Evolutionary conservation across 1,140 invertebrate species (phyloP).

Genomic region (Yoshiicerus persimilis): DNA sequence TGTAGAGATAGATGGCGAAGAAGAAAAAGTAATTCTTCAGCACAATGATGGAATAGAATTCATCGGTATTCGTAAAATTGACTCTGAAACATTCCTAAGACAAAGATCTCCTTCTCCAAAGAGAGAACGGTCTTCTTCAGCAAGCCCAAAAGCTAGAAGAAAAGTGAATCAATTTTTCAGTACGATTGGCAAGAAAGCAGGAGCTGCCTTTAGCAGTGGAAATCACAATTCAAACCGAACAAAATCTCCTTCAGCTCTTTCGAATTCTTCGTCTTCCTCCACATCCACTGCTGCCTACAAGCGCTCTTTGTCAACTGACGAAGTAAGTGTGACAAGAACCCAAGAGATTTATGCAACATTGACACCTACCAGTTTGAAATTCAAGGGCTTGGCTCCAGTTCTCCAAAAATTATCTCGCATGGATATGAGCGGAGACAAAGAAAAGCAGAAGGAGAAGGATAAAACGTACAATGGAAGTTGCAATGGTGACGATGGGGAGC

Average conservation of each 20-base stretch:
- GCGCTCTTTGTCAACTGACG: conserved; percentile 42
- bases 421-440: conserved; percentile 15
- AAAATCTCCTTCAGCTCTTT: conserved; percentile 29
- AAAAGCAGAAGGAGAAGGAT: conserved; percentile 18
- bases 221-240: background rate
- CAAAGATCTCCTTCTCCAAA: conserved; percentile 41
- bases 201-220: conserved; percentile 43
- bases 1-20: conserved; percentile 33
- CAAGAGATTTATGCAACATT: conserved; percentile 49
- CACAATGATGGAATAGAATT: conserved; percentile 47
- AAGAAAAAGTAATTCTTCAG: conserved; percentile 21
- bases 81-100: conserved; percentile 44
- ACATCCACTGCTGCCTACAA: conserved; percentile 32
- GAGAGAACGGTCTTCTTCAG: conserved; percentile 38
- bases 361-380: conserved; percentile 44
- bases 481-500: background rate
- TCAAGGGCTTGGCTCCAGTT: conserved; percentile 43
- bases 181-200: conserved; percentile 49
- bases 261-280: background rate
- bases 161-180: conserved; percentile 50
- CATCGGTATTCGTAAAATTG: conserved; percentile 48
- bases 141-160: conserved; percentile 45
- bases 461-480: background rate
- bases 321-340: conserved; percentile 46
- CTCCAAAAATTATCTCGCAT: conserved; percentile 47